Evolutionary conservation across 2,888 invertebrate species (phyloP).

Genomic region (Entomobrya proxima): DNA sequence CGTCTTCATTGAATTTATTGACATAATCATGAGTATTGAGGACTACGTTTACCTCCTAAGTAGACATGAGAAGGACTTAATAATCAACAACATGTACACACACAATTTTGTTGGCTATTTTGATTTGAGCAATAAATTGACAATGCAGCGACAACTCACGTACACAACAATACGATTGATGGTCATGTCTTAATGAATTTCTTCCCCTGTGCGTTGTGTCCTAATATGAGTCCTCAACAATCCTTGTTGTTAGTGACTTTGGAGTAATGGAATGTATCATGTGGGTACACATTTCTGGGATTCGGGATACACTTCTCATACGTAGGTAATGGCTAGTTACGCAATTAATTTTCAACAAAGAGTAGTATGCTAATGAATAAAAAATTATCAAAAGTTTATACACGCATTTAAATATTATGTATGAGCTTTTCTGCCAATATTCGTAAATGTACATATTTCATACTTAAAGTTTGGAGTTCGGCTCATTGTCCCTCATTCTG

Average conservation of each 20-base stretch:
- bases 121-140: slow-evolving; percentile 2
- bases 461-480: too few species aligned
- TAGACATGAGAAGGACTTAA: slow-evolving; percentile 24
- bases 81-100: background rate
- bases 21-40: background rate
- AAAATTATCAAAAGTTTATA: background rate
- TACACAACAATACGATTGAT: slow-evolving; percentile 13
- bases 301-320: background rate
- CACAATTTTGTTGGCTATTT: background rate
- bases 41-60: background rate
- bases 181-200: slow-evolving; percentile 39
- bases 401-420: background rate
- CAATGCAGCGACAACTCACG: slow-evolving; percentile 30
- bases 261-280: background rate
- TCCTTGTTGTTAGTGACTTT: slow-evolving; percentile 10
- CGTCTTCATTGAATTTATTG: background rate
- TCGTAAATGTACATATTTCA: too few species aligned
- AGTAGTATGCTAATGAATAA: background rate
- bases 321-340: background rate
- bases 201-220: background rate
- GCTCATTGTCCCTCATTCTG: too few species aligned
- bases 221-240: background rate
- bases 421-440: too few species aligned
- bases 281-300: background rate
- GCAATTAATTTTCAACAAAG: slow-evolving; percentile 6